These are phyloP conservation scores for Lethenteron camtschaticum DNA, from an alignment of 2,113 vertebrate genomes.

Conservation along the genomic window DNA sequence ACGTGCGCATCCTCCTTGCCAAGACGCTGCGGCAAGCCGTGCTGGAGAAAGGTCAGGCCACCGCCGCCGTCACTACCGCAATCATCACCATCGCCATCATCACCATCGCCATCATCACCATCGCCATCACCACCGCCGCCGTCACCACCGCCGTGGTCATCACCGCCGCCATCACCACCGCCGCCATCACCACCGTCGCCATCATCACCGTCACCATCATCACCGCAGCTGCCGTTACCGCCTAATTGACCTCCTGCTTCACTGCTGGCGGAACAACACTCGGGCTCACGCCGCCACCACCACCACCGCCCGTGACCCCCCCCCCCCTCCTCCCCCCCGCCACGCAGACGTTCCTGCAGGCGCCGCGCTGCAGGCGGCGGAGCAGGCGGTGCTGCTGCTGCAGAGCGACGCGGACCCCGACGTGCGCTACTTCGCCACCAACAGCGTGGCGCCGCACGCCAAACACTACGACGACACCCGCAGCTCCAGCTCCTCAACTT, in stretches of 20 bases:
- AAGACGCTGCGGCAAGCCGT: constrained; percentile 48
- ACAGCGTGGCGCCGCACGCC: too few relatives aligned
- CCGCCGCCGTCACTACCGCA: too few relatives aligned
- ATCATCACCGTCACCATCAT: too few relatives aligned
- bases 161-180: too few relatives aligned
- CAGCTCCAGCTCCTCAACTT: too few relatives aligned
- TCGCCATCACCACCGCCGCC: too few relatives aligned
- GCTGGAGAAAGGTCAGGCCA: constrained; percentile 40
- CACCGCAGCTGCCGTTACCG: too few relatives aligned
- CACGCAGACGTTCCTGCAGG: constrained; percentile 59
- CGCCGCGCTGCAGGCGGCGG: constrained; percentile 49
- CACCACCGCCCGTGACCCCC: too few relatives aligned
- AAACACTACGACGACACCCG: too few relatives aligned
- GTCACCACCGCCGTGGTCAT: too few relatives aligned
- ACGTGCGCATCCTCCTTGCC: constrained; percentile 48
- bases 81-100: not conserved
- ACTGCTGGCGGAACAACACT: not conserved
- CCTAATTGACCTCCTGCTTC: not conserved
- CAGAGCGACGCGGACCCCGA: constrained; percentile 58
- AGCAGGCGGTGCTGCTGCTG: constrained; percentile 44
- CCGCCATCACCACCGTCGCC: too few relatives aligned
- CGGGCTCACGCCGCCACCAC: not conserved
- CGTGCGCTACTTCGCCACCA: constrained; percentile 50
- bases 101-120: too few relatives aligned
- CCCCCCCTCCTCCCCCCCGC: constrained; percentile 21